phyloP scores from a whole-genome alignment of 2,113 vertebrate genomes.

The Psilopsiagon aymara region DNA sequence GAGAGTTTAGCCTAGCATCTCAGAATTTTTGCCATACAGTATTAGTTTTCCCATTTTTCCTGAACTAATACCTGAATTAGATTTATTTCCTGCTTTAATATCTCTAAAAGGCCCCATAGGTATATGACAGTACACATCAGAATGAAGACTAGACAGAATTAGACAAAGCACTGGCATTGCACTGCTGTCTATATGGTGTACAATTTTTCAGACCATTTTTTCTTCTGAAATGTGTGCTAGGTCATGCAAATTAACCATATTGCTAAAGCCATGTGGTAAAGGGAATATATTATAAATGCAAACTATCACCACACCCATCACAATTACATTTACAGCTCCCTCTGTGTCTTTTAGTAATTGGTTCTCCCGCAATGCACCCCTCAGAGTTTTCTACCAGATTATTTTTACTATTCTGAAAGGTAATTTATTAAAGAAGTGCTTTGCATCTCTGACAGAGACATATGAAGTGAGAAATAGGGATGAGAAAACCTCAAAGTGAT shows the following conservation, averaged over 20 bases:
- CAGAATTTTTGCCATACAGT: neutral
- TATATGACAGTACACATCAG: neutral
- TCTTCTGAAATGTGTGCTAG: neutral
- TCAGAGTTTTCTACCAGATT: constrained; percentile 53
- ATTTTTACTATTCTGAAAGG: constrained; percentile 62
- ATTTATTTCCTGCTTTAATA: constrained; percentile 24
- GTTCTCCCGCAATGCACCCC: constrained; percentile 7
- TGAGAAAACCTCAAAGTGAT: constrained; percentile 21
- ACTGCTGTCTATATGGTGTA: neutral
- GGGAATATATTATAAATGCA: constrained; percentile 51
- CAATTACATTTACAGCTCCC: constrained; percentile 63
- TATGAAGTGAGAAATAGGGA: constrained; percentile 11
- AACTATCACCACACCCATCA: constrained; percentile 53
- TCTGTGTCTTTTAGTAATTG: constrained; percentile 63
- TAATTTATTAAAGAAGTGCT: constrained; percentile 59
- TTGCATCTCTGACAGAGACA: constrained; percentile 43
- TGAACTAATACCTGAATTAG: neutral
- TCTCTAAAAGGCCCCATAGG: neutral
- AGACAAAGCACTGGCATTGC: neutral
- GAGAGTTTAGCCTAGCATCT: neutral
- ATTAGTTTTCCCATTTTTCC: neutral
- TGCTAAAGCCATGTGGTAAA: neutral
- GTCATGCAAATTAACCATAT: constrained; percentile 13
- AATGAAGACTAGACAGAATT: neutral
- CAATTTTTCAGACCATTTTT: constrained; percentile 15